Evolutionary conservation across 37 sponge, comb jelly and placozoan genomes (phyloP).

Genomic region (Bolinopsis microptera): DNA sequence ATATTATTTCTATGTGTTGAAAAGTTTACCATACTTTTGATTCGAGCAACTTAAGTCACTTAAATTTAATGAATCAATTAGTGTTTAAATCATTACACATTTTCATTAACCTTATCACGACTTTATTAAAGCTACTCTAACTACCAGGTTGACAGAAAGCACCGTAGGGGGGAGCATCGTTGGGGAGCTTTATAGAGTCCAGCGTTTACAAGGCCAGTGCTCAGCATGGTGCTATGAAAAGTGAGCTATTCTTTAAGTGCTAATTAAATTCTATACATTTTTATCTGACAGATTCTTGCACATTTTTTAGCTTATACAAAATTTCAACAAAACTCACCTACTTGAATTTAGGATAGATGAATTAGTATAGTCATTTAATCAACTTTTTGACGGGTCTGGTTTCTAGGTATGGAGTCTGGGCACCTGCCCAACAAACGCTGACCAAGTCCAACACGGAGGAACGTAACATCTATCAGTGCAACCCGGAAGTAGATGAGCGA

Average conservation of each 20-base stretch:
- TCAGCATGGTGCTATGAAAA: conserved; percentile 32
- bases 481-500: background rate
- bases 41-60: too few relatives aligned
- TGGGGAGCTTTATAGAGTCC: background rate
- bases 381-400: background rate
- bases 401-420: background rate
- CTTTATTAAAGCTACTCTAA: background rate
- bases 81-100: background rate
- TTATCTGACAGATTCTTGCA: background rate
- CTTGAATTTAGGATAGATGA: too few relatives aligned
- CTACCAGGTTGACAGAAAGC: background rate
- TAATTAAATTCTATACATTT: background rate
- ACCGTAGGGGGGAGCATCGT: background rate
- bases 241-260: background rate
- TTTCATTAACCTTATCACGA: background rate
- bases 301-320: background rate
- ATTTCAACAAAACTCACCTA: background rate
- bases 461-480: background rate
- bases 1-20: too few relatives aligned
- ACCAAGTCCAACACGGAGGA: background rate
- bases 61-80: too few relatives aligned
- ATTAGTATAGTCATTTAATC: background rate
- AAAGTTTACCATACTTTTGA: too few relatives aligned
- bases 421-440: background rate
- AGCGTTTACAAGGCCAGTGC: conserved; percentile 30